phyloP scores from a whole-genome alignment of 2,888 invertebrate species.

The Chaetoderma sp. region DNA sequence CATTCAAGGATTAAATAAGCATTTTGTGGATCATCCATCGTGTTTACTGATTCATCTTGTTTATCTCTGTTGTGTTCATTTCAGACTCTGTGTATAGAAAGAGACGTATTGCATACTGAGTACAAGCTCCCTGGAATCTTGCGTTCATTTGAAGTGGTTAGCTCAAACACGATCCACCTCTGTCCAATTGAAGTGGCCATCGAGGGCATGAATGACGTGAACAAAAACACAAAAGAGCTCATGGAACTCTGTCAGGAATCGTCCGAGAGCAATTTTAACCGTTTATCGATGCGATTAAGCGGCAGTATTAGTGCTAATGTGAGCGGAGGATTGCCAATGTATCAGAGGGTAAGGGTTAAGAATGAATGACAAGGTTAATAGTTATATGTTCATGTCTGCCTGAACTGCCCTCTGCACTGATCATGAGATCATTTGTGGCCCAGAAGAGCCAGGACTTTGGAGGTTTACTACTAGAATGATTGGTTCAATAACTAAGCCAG shows the following conservation, averaged over 20 bases:
- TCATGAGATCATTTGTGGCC: not conserved
- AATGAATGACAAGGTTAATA: not conserved
- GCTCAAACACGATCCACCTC: constrained; percentile 80
- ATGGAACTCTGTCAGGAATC: constrained; percentile 80
- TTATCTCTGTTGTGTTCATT: constrained; percentile 24
- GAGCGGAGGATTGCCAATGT: constrained; percentile 65
- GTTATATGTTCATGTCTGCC: not conserved
- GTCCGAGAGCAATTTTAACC: constrained; percentile 47
- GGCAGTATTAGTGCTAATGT: constrained; percentile 66
- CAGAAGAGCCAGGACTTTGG: too few species aligned
- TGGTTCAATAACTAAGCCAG: too few species aligned
- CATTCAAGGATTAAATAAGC: too few species aligned
- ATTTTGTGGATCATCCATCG: too few species aligned
- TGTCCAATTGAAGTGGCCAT: constrained; percentile 70
- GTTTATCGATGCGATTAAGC: constrained; percentile 63
- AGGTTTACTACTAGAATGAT: too few species aligned
- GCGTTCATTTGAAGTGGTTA: constrained; percentile 75
- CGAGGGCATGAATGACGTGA: constrained; percentile 53
- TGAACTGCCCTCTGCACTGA: not conserved
- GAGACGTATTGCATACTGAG: constrained; percentile 54
- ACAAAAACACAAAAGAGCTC: constrained; percentile 74
- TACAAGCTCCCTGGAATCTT: constrained; percentile 64
- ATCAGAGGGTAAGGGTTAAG: constrained; percentile 57
- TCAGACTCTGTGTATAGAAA: constrained; percentile 64
- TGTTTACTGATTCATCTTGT: too few species aligned